phyloP scores from a whole-genome alignment of 1,140 invertebrate genomes.

The Cyphomyrmex costatus region DNA sequence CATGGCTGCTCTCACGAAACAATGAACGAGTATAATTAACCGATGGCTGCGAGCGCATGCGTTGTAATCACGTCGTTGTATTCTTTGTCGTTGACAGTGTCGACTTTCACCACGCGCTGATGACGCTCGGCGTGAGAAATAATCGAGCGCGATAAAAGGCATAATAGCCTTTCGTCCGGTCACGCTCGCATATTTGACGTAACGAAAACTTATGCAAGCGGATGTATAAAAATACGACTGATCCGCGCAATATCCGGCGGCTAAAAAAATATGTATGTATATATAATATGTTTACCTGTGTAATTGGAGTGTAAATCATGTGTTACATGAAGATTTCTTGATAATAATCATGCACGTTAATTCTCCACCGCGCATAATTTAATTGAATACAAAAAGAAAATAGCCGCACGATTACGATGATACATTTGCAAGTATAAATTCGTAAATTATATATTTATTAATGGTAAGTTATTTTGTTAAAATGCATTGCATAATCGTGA shows the following conservation, averaged over 20 bases:
- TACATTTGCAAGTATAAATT: slow-evolving; percentile 18
- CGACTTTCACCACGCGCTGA: slow-evolving; percentile 43
- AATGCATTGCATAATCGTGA: not conserved
- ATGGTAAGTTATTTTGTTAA: not conserved
- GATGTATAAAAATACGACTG: not conserved
- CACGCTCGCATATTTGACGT: slow-evolving; percentile 21
- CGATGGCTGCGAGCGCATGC: slow-evolving; percentile 6
- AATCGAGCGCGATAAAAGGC: slow-evolving; percentile 28
- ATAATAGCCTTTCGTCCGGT: not conserved
- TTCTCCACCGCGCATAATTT: slow-evolving; percentile 1
- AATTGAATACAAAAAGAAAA: not conserved
- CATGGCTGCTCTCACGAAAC: not conserved
- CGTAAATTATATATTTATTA: not conserved
- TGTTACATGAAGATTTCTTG: slow-evolving; percentile 9
- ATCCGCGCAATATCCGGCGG: slow-evolving; percentile 23
- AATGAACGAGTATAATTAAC: slow-evolving; percentile 44
- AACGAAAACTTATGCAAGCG: slow-evolving; percentile 11
- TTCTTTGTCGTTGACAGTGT: slow-evolving; percentile 16
- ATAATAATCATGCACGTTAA: not conserved
- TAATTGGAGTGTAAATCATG: not conserved
- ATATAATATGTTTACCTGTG: not conserved
- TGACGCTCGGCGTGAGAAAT: slow-evolving; percentile 46
- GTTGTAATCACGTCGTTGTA: slow-evolving; percentile 9
- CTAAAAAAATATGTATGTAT: not conserved
- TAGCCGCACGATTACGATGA: not conserved